Base-by-base conservation (phyloP, 1,140 invertebrate genomes). In the Pseudomyrmex gracilis region DNA sequence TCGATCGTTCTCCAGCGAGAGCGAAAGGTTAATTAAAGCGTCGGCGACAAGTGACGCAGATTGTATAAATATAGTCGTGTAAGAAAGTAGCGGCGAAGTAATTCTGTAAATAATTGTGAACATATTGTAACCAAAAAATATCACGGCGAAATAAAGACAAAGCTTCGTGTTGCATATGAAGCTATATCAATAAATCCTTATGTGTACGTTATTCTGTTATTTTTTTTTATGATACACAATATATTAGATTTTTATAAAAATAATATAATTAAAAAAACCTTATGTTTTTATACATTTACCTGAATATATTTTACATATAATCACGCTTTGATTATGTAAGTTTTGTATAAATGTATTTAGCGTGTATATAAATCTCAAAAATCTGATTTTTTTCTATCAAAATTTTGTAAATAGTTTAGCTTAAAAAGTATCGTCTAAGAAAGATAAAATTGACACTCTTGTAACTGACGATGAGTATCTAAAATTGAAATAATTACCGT, bases 31-130 rank as follows among this genome's bases (percentile, higher is more conserved):
- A n/a, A 70, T 13, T 68, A 47, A 53, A 58, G 49, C 53, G 43
- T 70, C 15, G 73, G 63, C 3, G 34, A 60, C n/a, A 55, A 49
- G 58, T 22, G 57, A 73, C 5, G 43, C 53, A 20, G 15, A 86
- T 49, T 86, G 76, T 88, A 85, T 85, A 85, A 88, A 73, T 57
- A 47, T 83, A 83, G 61, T 76, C 45, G n/a, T 83, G 22, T 70
- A 53, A 80, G 55, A 70, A 67, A 55, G 43, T 82, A 66, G 82
- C 4, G 49, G 12, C 70, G 22, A 70, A 66, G 66, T 45, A 85
- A 85, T 76, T 58, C 77, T 88, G 87, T 88, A 88, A 87, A 88
- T 88, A 88, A 73, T 49, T 88, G 86, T 87, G 77, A 87, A 87
- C 66, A 85, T 73, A 85, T 43, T 88, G 87, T 88, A 88, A 85